Evolutionary conservation across 2,113 vertebrate species (phyloP).

Genomic region (Nansenia antarctica): DNA sequence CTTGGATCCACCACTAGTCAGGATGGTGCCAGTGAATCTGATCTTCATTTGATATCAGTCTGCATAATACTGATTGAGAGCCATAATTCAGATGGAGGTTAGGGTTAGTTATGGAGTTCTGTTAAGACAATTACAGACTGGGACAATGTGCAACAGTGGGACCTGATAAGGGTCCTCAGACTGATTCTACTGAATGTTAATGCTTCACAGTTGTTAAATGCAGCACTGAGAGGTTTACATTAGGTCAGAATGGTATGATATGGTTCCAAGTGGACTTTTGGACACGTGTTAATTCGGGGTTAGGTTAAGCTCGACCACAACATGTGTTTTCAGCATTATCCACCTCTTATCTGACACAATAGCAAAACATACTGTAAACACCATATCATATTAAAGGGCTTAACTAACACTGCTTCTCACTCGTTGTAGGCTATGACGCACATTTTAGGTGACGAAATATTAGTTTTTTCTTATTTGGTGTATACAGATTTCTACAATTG

Average conservation of each 20-base stretch:
- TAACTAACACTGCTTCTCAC: conserved; percentile 10
- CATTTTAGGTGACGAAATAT: too few species aligned
- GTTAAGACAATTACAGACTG: neutral
- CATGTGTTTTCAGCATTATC: conserved; percentile 52
- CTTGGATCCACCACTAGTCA: too few species aligned
- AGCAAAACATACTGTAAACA: conserved; percentile 44
- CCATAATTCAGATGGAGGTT: conserved; percentile 47
- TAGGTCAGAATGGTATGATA: neutral
- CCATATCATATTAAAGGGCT: too few species aligned
- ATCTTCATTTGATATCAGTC: conserved; percentile 22
- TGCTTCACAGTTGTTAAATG: too few species aligned
- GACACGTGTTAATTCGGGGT: conserved; percentile 28
- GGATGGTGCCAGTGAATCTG: too few species aligned
- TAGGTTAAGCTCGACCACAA: conserved; percentile 13
- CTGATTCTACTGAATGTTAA: neutral
- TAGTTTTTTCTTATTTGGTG: too few species aligned
- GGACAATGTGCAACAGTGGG: neutral
- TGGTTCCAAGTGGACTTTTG: neutral
- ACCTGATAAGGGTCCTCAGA: conserved; percentile 1
- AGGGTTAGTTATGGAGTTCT: too few species aligned
- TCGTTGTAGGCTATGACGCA: too few species aligned
- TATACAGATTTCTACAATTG: neutral
- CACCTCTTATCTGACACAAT: conserved; percentile 42
- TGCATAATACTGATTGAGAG: neutral
- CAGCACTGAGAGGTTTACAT: too few species aligned